Evolutionary conservation across 1,140 invertebrate genomes (phyloP), one percentile per base, ranked within the genome.

Genomic region (Neotoxoptera formosana): DNA sequence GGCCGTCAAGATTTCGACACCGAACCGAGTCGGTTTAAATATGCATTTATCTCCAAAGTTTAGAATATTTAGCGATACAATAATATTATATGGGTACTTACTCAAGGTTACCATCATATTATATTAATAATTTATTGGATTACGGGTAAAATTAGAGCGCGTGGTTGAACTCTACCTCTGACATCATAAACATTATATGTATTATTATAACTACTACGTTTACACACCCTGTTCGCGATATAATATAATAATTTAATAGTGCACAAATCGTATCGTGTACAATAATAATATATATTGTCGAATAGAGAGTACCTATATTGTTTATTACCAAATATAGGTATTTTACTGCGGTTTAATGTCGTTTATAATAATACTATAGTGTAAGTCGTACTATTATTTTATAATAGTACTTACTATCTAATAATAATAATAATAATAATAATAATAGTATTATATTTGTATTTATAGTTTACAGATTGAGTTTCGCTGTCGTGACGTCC

Each of bases 401-500:
- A 7, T 67, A 30, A 67, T 14, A 30, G 4, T 30, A 67, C 17
- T 34, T 76, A 34, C 14, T 34, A 36, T 2, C 25, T 17, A 81
- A 14, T 14, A 41, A 41, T 83, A 36, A 21, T 36, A 34, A 23
- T 83, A n/a, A 76, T 83, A 83, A 2, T 83, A 36, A 21, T 36
- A 34, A 23, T 83, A n/a, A 76, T 83, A 83, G 0, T 36, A 36
- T 36, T 83, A 36, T 36, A 21, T 36, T 21, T 83, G 7, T 53
- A 14, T 17, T 51, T 25, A 41, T 53, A 20, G 25, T n/a, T 67
- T 60, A 92, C 67, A 53, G 53, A 30, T 93, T 56, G 25, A 93
- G 81, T 53, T 93, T 84, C 0, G 84, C 48, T 23, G 94, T 53
- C 1, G 89, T 60, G 23, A 90, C 89, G 41, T 94, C 94, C n/a